Conservation (phyloP, 2,797 vertebrate genomes). For the Hyperoplus lanceolatus region DNA sequence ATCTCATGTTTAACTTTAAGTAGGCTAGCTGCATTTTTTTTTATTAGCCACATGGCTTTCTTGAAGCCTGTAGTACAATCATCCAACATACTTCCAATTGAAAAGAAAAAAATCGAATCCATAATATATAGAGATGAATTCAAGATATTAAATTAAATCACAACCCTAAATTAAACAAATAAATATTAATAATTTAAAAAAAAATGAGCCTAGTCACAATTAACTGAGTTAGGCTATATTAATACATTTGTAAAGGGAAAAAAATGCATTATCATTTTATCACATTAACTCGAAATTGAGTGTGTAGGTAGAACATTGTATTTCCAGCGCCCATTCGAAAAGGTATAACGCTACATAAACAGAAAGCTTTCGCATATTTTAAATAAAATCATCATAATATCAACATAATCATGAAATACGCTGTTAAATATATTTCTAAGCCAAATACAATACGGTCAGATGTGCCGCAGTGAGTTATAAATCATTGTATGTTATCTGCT, state of each 20-base stretch:
- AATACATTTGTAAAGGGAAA: too few relatives aligned
- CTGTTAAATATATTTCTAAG: background rate
- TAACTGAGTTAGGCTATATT: too few relatives aligned
- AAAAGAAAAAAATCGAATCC: background rate
- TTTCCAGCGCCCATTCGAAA: background rate
- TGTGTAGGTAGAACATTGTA: background rate
- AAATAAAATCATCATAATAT: background rate
- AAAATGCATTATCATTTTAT: background rate
- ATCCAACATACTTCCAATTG: background rate
- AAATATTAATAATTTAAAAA: background rate
- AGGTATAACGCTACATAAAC: background rate
- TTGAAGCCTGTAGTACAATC: background rate
- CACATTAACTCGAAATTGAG: background rate
- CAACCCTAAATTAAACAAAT: too few relatives aligned
- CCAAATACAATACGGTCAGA: background rate
- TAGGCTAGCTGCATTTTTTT: background rate
- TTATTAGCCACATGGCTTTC: background rate
- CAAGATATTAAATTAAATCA: too few relatives aligned
- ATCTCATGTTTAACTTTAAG: background rate
- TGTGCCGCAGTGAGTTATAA: slow-evolving; percentile 22
- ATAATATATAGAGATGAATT: background rate
- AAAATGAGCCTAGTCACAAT: background rate
- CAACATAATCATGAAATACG: background rate
- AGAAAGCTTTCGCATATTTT: background rate
- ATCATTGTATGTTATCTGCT: too few relatives aligned